A percentile compares a stretch with the other conserved stretches of the same genome.
Conservation (phyloP, 1,140 invertebrate genomes). For the Calycopis cecrops region DNA sequence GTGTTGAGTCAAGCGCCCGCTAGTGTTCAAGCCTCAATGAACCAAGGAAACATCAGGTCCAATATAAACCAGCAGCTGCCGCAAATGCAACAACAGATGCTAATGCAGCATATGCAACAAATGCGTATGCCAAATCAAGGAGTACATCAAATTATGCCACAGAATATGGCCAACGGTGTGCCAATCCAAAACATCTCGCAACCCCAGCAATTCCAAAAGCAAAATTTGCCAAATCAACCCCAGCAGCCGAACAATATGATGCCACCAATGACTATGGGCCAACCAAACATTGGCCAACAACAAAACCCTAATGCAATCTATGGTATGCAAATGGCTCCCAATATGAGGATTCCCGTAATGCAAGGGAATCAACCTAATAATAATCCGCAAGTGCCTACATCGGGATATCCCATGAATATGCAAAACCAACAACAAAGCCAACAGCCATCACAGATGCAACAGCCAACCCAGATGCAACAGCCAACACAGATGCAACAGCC, state of each 20-base stretch:
- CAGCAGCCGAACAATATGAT: conserved; percentile 51
- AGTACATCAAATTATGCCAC: conserved; percentile 51
- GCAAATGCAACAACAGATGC: conserved; percentile 48
- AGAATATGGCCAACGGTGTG: conserved; percentile 42
- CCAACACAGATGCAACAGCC: conserved; percentile 34
- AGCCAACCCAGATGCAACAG: conserved; percentile 33
- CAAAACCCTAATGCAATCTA: conserved; percentile 48
- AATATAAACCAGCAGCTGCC: conserved; percentile 44
- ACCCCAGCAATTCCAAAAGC: conserved; percentile 47
- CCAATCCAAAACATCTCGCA: conserved; percentile 35
- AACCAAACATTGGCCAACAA: conserved; percentile 41
- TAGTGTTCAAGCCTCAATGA: conserved; percentile 40
- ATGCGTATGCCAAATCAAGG: conserved; percentile 63
- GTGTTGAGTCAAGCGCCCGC: conserved; percentile 40
- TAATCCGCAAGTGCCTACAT: conserved; percentile 43
- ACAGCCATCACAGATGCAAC: conserved; percentile 39
- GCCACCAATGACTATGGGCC: conserved; percentile 47
- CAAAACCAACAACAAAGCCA: conserved; percentile 44
- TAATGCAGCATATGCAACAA: conserved; percentile 63
- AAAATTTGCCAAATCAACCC: conserved; percentile 49
- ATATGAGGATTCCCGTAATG: conserved; percentile 62
- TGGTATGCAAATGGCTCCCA: conserved; percentile 55
- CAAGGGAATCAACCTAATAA: conserved; percentile 46
- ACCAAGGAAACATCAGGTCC: conserved; percentile 43
- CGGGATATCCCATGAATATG: conserved; percentile 44